These are phyloP conservation scores for Cladopsammia gracilis DNA, from an alignment of 64 coral and sea anemone genomes.

Conservation along the genomic window DNA sequence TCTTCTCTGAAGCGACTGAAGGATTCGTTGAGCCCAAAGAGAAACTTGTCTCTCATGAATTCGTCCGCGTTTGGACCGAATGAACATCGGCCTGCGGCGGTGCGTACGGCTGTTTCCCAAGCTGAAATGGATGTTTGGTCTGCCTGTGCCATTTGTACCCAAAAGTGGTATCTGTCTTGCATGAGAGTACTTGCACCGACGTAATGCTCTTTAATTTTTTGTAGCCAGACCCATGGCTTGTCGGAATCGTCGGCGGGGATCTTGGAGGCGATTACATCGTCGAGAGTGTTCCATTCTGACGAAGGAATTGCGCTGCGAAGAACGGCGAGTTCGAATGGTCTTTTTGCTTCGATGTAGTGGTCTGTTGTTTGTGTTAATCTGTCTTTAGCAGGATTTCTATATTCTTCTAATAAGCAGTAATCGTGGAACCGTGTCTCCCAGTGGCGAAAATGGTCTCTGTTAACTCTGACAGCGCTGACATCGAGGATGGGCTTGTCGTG, in stretches of 20 bases:
- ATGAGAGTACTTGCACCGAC: conserved; percentile 9
- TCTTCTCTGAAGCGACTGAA: conserved; percentile 48
- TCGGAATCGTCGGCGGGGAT: background rate
- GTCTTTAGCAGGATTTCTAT: conserved; percentile 50
- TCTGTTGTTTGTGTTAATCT: conserved; percentile 49
- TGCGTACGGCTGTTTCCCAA: background rate
- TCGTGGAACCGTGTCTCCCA: conserved; percentile 56
- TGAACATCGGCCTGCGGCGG: conserved; percentile 9
- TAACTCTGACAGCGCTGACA: conserved; percentile 37
- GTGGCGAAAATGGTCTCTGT: conserved; percentile 46
- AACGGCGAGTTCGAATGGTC: conserved; percentile 9
- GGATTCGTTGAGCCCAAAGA: conserved; percentile 45
- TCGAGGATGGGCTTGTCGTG: conserved; percentile 22
- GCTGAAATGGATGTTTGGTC: background rate
- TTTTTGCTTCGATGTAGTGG: conserved; percentile 25
- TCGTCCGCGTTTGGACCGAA: background rate
- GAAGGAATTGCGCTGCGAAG: background rate
- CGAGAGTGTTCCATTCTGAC: background rate
- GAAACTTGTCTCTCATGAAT: conserved; percentile 37
- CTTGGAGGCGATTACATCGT: background rate
- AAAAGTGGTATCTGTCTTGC: conserved; percentile 22
- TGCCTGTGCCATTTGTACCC: background rate
- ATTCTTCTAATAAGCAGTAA: conserved; percentile 40
- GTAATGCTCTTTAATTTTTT: conserved; percentile 44
- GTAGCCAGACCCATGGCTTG: conserved; percentile 20